phyloP scores from a whole-genome alignment of 2,797 vertebrate genomes.

The Hirundo rustica region DNA sequence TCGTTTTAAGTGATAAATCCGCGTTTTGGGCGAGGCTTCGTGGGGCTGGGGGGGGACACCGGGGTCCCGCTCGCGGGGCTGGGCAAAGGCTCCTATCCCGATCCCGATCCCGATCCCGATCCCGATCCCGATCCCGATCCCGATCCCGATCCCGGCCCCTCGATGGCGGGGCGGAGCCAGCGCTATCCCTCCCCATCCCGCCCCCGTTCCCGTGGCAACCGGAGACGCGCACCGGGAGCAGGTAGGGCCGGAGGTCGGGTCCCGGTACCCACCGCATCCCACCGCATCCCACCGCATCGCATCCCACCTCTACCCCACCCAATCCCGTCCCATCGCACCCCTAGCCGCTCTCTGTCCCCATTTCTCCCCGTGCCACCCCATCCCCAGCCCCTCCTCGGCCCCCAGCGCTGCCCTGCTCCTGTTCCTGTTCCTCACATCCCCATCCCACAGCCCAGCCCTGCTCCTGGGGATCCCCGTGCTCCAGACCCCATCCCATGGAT shows the following conservation, averaged over 20 bases:
- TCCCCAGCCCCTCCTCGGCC: neutral
- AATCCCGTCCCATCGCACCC: neutral
- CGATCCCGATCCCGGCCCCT: neutral
- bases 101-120: neutral
- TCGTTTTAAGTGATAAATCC: neutral
- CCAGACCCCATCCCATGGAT: no score
- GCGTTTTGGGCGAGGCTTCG: neutral
- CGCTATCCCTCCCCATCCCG: neutral
- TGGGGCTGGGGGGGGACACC: no score
- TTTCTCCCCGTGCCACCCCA: neutral
- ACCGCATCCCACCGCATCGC: no score
- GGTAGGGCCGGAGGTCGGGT: neutral
- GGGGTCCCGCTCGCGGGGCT: neutral
- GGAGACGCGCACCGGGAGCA: neutral
- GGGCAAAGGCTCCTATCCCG: neutral
- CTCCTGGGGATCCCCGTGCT: neutral
- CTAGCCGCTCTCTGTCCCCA: neutral
- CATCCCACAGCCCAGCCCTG: neutral
- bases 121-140: neutral
- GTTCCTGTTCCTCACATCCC: neutral
- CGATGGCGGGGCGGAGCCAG: neutral
- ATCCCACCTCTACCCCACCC: neutral
- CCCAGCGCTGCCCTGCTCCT: neutral
- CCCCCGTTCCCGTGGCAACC: neutral
- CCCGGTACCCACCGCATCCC: neutral